Conservation (phyloP, 2,113 vertebrate species). For the Sinocyclocheilus anshuiensis region DNA sequence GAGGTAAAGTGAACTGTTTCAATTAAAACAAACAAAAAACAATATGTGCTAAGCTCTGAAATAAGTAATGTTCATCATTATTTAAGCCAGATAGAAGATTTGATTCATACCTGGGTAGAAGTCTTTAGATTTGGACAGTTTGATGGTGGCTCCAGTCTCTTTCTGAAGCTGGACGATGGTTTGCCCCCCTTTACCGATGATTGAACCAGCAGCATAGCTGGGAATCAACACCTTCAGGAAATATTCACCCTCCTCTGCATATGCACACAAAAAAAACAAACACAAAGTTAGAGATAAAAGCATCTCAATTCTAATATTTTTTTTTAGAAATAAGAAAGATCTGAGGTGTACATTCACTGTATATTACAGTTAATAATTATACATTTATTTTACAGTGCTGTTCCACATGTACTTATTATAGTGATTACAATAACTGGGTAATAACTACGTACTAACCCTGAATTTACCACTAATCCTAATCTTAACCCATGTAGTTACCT, state of each 20-base stretch:
- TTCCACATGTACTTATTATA: not conserved
- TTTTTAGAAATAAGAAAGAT: not conserved
- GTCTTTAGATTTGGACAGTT: slow-evolving; percentile 96
- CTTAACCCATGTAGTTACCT: not conserved
- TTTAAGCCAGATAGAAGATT: not conserved
- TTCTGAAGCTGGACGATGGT: slow-evolving; percentile 94
- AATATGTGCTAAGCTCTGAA: not conserved
- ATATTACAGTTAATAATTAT: not conserved
- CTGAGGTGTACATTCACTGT: not conserved
- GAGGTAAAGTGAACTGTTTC: not conserved
- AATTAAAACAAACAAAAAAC: not conserved
- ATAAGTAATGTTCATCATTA: not conserved
- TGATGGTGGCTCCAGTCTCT: slow-evolving; percentile 93
- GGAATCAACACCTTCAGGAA: slow-evolving; percentile 95
- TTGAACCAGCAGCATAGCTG: slow-evolving; percentile 92
- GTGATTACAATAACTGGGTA: not conserved
- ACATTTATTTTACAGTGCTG: not conserved
- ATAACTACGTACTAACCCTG: not conserved
- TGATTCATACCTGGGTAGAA: slow-evolving; percentile 86
- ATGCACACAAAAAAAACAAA: slow-evolving; percentile 37
- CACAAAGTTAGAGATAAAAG: not conserved
- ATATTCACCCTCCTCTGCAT: slow-evolving; percentile 90
- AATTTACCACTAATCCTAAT: not conserved
- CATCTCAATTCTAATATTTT: no score
- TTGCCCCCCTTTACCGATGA: slow-evolving; percentile 94